Conservation (phyloP, 2,113 vertebrate species). For the Ploceus nigricollis region DNA sequence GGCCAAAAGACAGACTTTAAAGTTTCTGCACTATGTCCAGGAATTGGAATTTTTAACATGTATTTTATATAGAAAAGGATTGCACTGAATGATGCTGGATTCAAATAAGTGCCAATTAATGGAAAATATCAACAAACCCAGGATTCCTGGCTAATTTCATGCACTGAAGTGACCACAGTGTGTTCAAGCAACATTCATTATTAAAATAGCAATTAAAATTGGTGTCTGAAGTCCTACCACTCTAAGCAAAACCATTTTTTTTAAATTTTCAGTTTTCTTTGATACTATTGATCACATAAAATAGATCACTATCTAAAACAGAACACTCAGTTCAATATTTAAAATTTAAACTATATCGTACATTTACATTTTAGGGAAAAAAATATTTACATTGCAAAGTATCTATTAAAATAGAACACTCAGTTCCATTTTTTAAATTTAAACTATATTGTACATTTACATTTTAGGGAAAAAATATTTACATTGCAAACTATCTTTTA, state of each 20-base stretch:
- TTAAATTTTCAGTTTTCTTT: not conserved
- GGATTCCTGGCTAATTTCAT: not conserved
- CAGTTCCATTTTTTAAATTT: not conserved
- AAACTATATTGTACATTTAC: not conserved
- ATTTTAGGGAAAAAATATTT: not conserved
- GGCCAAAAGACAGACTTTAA: not conserved
- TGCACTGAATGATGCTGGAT: not conserved
- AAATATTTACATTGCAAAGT: not conserved
- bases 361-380: not conserved
- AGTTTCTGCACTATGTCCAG: not conserved
- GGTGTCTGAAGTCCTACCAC: not conserved
- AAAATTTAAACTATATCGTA: not conserved
- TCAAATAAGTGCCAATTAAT: not conserved
- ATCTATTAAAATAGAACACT: not conserved
- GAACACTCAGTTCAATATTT: not conserved
- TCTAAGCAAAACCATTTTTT: not conserved
- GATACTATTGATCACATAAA: not conserved
- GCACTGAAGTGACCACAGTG: not conserved
- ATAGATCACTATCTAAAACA: not conserved
- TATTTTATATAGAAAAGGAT: not conserved
- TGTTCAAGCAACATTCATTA: not conserved
- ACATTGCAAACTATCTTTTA: not conserved
- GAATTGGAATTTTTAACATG: not conserved
- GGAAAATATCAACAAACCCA: not conserved
- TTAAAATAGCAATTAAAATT: not conserved